Conservation (phyloP, 2,113 vertebrate genomes). For the Pachypanchax playfairii region DNA sequence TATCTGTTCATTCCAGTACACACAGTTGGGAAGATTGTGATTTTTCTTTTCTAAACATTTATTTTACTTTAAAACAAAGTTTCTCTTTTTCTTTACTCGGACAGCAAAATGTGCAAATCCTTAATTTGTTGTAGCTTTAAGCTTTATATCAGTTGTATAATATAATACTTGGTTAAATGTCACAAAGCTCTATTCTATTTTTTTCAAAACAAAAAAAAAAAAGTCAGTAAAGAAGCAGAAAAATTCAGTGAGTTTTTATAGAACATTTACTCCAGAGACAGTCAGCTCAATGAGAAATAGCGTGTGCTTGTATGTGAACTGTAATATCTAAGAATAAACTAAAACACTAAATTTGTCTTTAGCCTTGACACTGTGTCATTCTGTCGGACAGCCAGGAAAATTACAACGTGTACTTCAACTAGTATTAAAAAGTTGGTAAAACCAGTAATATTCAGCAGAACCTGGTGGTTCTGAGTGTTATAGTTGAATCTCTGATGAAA, state of each 20-base stretch:
- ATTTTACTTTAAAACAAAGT: no score
- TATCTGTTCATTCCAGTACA: no score
- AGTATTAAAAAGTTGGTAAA: constrained; percentile 31
- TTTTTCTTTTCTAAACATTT: no score
- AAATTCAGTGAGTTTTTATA: background rate
- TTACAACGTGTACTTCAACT: constrained; percentile 6
- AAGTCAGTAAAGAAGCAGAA: constrained; percentile 10
- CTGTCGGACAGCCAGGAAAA: constrained; percentile 7
- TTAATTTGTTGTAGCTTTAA: no score
- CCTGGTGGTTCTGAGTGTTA: constrained; percentile 21
- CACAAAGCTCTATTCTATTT: constrained; percentile 1
- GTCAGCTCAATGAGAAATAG: background rate
- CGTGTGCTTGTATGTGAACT: background rate
- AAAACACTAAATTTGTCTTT: background rate
- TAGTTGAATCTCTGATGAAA: constrained; percentile 14
- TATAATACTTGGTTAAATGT: no score
- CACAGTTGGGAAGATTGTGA: no score
- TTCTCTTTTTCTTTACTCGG: no score
- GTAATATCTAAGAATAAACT: background rate
- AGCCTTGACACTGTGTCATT: constrained; percentile 22
- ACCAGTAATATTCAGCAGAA: constrained; percentile 6
- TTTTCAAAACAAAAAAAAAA: no score
- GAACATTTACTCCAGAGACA: constrained; percentile 2
- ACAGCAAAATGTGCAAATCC: no score
- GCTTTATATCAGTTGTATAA: no score